Evolutionary conservation across 2,113 vertebrate genomes (phyloP).

Genomic region (Cyrtonyx montezumae): DNA sequence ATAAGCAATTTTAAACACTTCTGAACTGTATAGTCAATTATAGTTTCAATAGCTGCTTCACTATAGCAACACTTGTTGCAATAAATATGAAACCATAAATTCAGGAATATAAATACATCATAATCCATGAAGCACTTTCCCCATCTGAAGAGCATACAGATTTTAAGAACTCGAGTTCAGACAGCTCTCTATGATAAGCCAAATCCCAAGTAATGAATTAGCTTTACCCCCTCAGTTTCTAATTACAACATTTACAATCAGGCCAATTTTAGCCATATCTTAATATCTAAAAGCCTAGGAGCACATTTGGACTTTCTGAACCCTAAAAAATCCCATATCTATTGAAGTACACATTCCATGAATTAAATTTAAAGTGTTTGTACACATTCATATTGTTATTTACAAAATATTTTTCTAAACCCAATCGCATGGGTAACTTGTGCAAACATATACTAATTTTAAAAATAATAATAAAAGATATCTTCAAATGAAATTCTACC

Average conservation of each 20-base stretch:
- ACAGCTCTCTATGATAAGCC: not conserved
- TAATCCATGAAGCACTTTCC: not conserved
- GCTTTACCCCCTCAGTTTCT: not conserved
- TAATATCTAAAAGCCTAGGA: not conserved
- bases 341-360: not conserved
- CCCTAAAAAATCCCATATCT: not conserved
- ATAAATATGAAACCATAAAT: conserved; percentile 8
- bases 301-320: not conserved
- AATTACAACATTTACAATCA: not conserved
- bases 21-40: not conserved
- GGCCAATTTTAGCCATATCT: not conserved
- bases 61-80: not conserved
- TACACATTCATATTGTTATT: not conserved
- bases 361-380: not conserved
- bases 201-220: not conserved
- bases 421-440: not conserved
- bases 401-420: not conserved
- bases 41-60: not conserved
- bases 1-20: not conserved
- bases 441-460: not conserved
- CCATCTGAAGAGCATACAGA: not conserved
- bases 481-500: not conserved
- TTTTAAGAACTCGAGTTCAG: not conserved
- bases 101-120: not conserved
- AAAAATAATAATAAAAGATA: not conserved